A percentile compares a stretch with the other conserved stretches of the same genome.
Conservation (phyloP, 1,140 invertebrate species). For the Euura saliciscinereae region DNA sequence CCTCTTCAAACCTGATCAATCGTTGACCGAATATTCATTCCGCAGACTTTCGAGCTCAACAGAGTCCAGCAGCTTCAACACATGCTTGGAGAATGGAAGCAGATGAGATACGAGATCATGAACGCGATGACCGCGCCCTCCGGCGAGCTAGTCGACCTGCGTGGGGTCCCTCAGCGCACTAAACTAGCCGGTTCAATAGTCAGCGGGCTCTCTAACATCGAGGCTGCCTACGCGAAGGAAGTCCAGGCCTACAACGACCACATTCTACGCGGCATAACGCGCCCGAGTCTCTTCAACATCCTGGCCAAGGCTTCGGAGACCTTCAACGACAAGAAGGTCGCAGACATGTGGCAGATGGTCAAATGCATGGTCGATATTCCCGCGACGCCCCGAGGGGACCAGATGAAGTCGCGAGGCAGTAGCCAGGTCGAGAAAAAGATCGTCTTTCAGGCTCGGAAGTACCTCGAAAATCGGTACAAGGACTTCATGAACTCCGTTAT, state of each 20-base stretch:
- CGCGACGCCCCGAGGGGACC: constrained; percentile 70
- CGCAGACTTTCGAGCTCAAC: constrained; percentile 67
- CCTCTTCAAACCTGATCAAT: background rate
- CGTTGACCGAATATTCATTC: constrained; percentile 4
- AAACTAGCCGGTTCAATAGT: constrained; percentile 63
- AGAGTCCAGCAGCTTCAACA: constrained; percentile 77
- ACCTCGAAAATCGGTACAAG: constrained; percentile 85
- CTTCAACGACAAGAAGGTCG: constrained; percentile 83
- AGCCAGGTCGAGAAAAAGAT: constrained; percentile 72
- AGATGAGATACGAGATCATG: constrained; percentile 86
- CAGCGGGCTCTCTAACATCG: constrained; percentile 58
- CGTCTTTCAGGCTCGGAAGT: constrained; percentile 78
- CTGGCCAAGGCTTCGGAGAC: constrained; percentile 74
- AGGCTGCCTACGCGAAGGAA: constrained; percentile 85
- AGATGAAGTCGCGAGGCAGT: constrained; percentile 71
- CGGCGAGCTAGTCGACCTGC: constrained; percentile 80
- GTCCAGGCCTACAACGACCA: constrained; percentile 82
- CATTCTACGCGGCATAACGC: constrained; percentile 71
- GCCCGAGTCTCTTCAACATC: constrained; percentile 74
- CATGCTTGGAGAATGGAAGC: constrained; percentile 86
- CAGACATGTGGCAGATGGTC: constrained; percentile 90
- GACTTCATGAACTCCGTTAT: constrained; percentile 87
- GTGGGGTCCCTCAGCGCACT: constrained; percentile 69
- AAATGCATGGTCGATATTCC: constrained; percentile 82
- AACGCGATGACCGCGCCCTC: constrained; percentile 86